Conservation (phyloP, 2,797 vertebrate genomes). For the Sebastes nivosus region DNA sequence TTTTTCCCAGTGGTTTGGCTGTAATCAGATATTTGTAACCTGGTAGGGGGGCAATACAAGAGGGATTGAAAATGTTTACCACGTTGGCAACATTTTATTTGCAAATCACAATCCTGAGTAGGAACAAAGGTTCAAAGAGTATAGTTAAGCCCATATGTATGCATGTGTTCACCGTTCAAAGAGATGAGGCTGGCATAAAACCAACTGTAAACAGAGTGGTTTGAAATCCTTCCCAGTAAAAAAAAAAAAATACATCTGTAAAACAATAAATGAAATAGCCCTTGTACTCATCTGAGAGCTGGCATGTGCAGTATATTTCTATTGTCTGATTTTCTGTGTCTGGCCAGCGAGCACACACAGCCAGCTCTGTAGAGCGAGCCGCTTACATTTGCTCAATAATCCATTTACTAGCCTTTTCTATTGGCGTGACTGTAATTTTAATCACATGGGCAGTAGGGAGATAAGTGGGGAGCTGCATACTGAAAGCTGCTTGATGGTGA, state of each 20-base stretch:
- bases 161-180: not conserved
- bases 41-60: not conserved
- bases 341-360: conserved; percentile 42
- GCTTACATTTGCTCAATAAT: conserved; percentile 75
- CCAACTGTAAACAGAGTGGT: not conserved
- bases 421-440: conserved; percentile 70
- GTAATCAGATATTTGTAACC: not conserved
- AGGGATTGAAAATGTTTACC: not conserved
- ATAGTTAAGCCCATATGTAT: not conserved
- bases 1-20: not conserved
- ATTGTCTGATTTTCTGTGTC: conserved; percentile 40
- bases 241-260: conserved; percentile 9
- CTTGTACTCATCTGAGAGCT: conserved; percentile 27
- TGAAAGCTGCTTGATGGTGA: conserved; percentile 59
- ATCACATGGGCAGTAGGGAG: conserved; percentile 60
- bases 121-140: conserved; percentile 4
- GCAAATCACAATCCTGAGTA: not conserved
- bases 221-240: conserved; percentile 9
- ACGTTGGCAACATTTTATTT: not conserved
- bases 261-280: conserved; percentile 30
- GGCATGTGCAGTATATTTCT: conserved; percentile 24
- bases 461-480: conserved; percentile 53
- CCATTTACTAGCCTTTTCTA: conserved; percentile 71
- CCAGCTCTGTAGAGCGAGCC: conserved; percentile 41
- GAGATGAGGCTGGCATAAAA: not conserved